Evolutionary conservation across 2,797 vertebrate species (phyloP), one percentile per base, ranked within the genome.

Genomic region (Psittacula echo): DNA sequence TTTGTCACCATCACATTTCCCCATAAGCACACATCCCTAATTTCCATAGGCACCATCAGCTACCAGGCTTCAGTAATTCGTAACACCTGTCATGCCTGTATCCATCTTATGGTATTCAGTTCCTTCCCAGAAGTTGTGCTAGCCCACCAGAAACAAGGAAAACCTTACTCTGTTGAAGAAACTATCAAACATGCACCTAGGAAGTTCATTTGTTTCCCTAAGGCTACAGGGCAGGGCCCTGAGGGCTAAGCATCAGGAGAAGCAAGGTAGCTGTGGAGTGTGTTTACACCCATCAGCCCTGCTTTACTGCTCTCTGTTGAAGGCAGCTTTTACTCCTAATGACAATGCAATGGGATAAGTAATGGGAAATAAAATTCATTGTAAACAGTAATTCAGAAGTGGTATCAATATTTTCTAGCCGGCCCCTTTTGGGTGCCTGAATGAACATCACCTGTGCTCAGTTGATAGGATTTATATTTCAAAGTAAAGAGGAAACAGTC

Each of bases 1-100:
- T 45, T 82, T 56, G 15, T 51, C 16, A 0, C 39, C 67, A 60
- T 23, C 42, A n/a, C 39, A 2, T 75, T 85, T 77, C 70, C 51
- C 64, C 10, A 51, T 24, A 18, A 1, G 9, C 4, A 10, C 24
- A 20, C 72, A 29, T 42, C 54, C 13, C 37, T 10, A 2, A 34
- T 65, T 71, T 66, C 80, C 47, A 47, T 7, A n/a, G 2, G 6
- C 32, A 27, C 32, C 32, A 11, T 18, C 44, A 53, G 24, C 76
- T 45, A 71, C 56, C n/a, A 62, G 24, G 24, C 62, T 58, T 74
- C 74, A 34, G 75, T 22, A 75, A 89, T 29, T 74, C 8, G 0
- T 26, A 62, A 47, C 39, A 39, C 23, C 32, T 37, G 17, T 0
- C 7, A 15, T 2, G 0, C 58, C 7, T 5, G 17, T 32, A 58